Percentiles rank a stretch among this genome's conserved stretches.
Evolutionary conservation across 1,140 invertebrate species (phyloP).

Genomic region (Hycleus cichorii): DNA sequence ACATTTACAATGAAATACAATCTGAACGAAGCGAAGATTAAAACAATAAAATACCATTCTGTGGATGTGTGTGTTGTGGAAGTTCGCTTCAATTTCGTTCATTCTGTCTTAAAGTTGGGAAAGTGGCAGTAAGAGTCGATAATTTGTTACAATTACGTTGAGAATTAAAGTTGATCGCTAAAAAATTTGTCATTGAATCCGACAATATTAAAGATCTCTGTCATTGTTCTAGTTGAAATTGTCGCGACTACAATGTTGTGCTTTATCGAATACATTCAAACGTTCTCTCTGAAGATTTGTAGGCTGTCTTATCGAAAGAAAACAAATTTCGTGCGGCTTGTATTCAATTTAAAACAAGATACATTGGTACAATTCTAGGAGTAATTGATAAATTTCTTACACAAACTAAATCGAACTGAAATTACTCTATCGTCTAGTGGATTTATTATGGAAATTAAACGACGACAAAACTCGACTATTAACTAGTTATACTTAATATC

Average conservation of each 20-base stretch:
- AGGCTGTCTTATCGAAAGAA: constrained; percentile 3
- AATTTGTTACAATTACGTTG: too few relatives aligned
- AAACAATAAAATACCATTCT: constrained; percentile 11
- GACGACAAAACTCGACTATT: too few relatives aligned
- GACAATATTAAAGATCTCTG: too few relatives aligned
- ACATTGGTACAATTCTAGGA: background rate
- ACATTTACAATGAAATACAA: constrained; percentile 15
- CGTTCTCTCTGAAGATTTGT: constrained; percentile 1
- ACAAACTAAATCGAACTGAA: background rate
- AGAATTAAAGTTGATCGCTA: background rate
- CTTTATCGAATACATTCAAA: background rate
- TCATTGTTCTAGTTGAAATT: too few relatives aligned
- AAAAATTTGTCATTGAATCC: too few relatives aligned
- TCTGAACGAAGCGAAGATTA: constrained; percentile 5
- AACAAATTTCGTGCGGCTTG: constrained; percentile 9
- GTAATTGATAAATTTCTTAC: constrained; percentile 7
- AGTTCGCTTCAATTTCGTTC: too few relatives aligned
- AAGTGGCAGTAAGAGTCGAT: too few relatives aligned
- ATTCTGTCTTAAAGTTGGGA: too few relatives aligned
- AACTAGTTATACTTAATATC: too few relatives aligned
- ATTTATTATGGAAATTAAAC: too few relatives aligned
- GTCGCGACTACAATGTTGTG: constrained; percentile 1
- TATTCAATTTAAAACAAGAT: constrained; percentile 5
- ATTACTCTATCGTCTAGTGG: too few relatives aligned
- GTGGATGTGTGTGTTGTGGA: too few relatives aligned